Evolutionary conservation across 2,797 vertebrate genomes (phyloP).

Genomic region (Anolis apletophallus): DNA sequence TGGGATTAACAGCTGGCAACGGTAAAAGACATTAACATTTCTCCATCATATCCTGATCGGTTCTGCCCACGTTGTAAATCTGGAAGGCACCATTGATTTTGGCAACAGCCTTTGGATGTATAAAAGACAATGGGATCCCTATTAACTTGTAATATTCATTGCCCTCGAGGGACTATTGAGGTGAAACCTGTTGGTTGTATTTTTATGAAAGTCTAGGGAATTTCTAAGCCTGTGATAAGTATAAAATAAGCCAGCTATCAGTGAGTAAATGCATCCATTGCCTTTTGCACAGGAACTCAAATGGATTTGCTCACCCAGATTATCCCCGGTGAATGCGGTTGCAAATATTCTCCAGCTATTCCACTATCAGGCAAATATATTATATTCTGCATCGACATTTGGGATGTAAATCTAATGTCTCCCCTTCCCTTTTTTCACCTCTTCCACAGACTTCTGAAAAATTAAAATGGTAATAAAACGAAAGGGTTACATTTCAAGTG

Average conservation of each 20-base stretch:
- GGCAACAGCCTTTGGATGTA: neutral
- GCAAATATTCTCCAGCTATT: neutral
- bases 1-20: neutral
- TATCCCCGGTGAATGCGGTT: neutral
- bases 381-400: neutral
- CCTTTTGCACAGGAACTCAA: neutral
- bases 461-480: neutral
- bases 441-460: neutral
- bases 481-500: too few relatives aligned
- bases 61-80: constrained; percentile 11
- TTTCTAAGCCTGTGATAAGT: neutral
- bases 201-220: neutral
- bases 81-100: neutral
- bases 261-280: neutral
- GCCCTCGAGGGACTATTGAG: neutral
- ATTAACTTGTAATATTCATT: neutral
- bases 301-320: neutral
- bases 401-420: too few relatives aligned
- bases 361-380: neutral
- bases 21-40: neutral
- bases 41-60: fast-evolving
- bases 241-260: neutral
- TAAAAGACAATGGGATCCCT: neutral
- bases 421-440: neutral
- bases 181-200: neutral